phyloP scores from a whole-genome alignment of 1,140 invertebrate genomes.

The Drosophila ironensis region DNA sequence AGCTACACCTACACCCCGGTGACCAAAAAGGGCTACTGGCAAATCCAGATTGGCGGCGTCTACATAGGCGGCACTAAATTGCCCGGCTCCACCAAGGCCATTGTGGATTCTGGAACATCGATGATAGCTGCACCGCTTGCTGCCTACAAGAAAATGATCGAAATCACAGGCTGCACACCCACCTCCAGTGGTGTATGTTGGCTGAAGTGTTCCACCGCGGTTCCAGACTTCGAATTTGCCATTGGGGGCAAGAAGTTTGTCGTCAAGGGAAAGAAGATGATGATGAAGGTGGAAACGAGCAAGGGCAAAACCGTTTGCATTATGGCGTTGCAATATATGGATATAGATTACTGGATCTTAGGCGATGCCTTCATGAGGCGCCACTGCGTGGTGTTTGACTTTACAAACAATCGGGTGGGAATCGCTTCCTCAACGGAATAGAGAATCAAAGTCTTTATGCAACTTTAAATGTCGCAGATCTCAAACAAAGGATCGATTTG shows the following conservation, averaged over 20 bases:
- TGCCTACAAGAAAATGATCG: constrained; percentile 73
- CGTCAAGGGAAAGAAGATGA: constrained; percentile 7
- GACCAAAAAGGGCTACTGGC: constrained; percentile 55
- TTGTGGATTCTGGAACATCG: constrained; percentile 90
- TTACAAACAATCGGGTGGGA: constrained; percentile 8
- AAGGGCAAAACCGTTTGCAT: constrained; percentile 31
- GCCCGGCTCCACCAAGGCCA: constrained; percentile 83
- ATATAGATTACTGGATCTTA: constrained; percentile 12
- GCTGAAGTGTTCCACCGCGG: constrained; percentile 19
- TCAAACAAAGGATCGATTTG: background rate
- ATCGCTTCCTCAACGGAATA: constrained; percentile 13
- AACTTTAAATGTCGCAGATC: constrained; percentile 5
- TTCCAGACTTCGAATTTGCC: constrained; percentile 15
- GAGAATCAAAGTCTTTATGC: no score
- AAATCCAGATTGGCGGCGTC: constrained; percentile 38
- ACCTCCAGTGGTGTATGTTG: constrained; percentile 30
- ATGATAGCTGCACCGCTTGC: constrained; percentile 87
- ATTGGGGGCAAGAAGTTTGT: background rate
- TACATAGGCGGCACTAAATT: constrained; percentile 41
- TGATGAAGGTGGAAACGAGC: constrained; percentile 7
- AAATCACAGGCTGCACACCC: constrained; percentile 38
- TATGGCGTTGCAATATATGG: background rate
- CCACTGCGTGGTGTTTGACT: constrained; percentile 16
- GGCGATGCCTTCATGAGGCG: constrained; percentile 26
- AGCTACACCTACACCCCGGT: constrained; percentile 50